Conservation (phyloP, 2,797 vertebrate species). For the Gouania willdenowi region DNA sequence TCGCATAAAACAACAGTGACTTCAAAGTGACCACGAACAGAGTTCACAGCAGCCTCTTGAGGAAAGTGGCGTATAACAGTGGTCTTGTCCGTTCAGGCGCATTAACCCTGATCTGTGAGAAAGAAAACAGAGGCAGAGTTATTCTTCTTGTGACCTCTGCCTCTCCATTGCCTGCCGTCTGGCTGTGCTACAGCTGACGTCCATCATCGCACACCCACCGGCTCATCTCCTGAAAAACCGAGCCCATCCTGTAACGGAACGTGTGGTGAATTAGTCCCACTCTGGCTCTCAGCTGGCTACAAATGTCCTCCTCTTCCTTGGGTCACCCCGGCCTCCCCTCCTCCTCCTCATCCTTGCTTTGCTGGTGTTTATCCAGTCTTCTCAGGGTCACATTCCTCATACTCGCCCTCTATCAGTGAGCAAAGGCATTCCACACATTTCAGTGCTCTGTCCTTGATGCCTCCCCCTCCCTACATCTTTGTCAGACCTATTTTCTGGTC, state of each 20-base stretch:
- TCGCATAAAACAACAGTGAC: too few species aligned
- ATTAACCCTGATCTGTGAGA: conserved; percentile 45
- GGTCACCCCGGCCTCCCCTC: conserved; percentile 3
- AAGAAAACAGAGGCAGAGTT: conserved; percentile 18
- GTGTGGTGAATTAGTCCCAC: conserved; percentile 31
- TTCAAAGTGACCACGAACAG: background rate
- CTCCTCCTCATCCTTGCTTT: conserved; percentile 55
- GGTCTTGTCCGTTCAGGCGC: conserved; percentile 31
- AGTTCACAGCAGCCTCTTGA: background rate
- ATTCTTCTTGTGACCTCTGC: conserved; percentile 62
- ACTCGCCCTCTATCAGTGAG: conserved; percentile 58
- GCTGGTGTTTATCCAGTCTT: conserved; percentile 72
- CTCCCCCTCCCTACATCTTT: background rate
- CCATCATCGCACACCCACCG: conserved; percentile 30
- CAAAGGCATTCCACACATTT: conserved; percentile 61
- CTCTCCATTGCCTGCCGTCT: conserved; percentile 4
- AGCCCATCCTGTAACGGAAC: conserved; percentile 31
- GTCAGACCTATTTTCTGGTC: conserved; percentile 18
- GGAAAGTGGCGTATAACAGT: conserved; percentile 7
- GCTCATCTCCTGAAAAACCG: conserved; percentile 4
- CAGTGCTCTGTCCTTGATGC: conserved; percentile 14
- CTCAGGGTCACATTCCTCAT: conserved; percentile 78
- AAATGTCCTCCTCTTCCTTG: conserved; percentile 17
- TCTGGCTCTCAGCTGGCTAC: conserved; percentile 25
- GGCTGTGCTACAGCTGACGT: conserved; percentile 43